Percentiles rank a stretch among this genome's conserved stretches.
Evolutionary conservation across 2,888 invertebrate species (phyloP).

Genomic region (Apotomis betuletana): DNA sequence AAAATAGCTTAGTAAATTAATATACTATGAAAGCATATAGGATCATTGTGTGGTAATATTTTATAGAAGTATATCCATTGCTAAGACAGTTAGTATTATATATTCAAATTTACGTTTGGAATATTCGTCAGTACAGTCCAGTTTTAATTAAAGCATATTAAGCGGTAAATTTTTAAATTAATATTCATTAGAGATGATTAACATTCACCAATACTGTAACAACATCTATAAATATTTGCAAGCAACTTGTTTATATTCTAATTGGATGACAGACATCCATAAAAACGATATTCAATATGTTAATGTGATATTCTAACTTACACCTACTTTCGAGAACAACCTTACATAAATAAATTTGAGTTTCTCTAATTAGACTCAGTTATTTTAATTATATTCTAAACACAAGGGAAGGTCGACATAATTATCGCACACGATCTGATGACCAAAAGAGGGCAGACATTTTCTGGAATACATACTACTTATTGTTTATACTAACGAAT

Average conservation of each 20-base stretch:
- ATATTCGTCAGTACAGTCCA: conserved; percentile 8
- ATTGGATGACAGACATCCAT: conserved; percentile 14
- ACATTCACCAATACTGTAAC: conserved; percentile 2
- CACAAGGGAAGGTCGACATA: conserved; percentile 48
- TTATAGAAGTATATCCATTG: conserved; percentile 5
- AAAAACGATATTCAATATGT: conserved; percentile 26
- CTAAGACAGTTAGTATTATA: not conserved
- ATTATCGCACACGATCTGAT: conserved; percentile 47
- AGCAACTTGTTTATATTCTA: conserved; percentile 8
- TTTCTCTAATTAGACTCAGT: conserved; percentile 29
- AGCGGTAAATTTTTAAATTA: conserved; percentile 1
- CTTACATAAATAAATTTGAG: conserved; percentile 34
- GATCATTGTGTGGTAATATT: not conserved
- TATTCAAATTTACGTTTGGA: conserved; percentile 9
- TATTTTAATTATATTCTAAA: conserved; percentile 19
- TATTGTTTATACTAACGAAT: too few species aligned
- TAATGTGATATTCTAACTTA: conserved; percentile 34
- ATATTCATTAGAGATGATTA: conserved; percentile 9
- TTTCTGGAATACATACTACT: too few species aligned
- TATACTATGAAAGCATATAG: not conserved
- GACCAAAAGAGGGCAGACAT: not conserved
- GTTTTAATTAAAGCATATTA: conserved; percentile 8
- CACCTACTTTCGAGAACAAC: conserved; percentile 24
- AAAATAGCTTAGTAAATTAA: conserved; percentile 8
- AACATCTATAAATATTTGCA: conserved; percentile 23